A percentile compares a stretch with the other conserved stretches of the same genome.
Conservation (phyloP, 2,888 invertebrate genomes). For the Lymantria monacha region DNA sequence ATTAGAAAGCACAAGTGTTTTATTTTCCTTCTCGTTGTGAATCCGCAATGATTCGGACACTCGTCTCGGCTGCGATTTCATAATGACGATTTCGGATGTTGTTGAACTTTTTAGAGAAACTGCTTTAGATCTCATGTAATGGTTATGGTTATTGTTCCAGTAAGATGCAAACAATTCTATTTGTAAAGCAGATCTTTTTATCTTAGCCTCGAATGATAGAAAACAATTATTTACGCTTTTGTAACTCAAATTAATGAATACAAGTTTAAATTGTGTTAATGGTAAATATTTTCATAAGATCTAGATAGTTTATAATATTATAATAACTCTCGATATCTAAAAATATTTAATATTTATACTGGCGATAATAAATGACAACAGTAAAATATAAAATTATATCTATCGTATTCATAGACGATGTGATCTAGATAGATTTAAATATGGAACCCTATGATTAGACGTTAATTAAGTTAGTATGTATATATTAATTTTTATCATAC, state of each 20-base stretch:
- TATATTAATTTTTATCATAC: too few relatives aligned
- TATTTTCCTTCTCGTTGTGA: slow-evolving; percentile 13
- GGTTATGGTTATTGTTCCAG: slow-evolving; percentile 4
- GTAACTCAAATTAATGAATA: not conserved
- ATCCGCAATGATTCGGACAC: slow-evolving; percentile 18
- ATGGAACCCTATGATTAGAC: too few relatives aligned
- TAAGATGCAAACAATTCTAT: slow-evolving; percentile 2
- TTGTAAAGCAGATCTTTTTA: not conserved
- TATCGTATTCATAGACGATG: too few relatives aligned
- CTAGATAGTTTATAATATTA: too few relatives aligned
- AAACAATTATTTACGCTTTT: not conserved
- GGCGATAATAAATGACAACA: too few relatives aligned
- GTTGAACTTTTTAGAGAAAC: slow-evolving; percentile 27
- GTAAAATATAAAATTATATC: too few relatives aligned
- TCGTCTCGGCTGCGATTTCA: slow-evolving; percentile 34
- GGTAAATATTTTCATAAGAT: not conserved
- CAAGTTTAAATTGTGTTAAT: not conserved
- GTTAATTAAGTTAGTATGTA: too few relatives aligned
- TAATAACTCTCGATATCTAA: too few relatives aligned
- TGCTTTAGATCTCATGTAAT: slow-evolving; percentile 7
- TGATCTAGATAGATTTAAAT: too few relatives aligned
- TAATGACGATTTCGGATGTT: slow-evolving; percentile 32
- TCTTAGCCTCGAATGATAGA: not conserved
- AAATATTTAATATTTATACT: too few relatives aligned
- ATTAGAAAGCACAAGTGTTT: slow-evolving; percentile 33